Evolutionary conservation across 2,113 vertebrate species (phyloP).

Genomic region (Acanthisitta chloris): DNA sequence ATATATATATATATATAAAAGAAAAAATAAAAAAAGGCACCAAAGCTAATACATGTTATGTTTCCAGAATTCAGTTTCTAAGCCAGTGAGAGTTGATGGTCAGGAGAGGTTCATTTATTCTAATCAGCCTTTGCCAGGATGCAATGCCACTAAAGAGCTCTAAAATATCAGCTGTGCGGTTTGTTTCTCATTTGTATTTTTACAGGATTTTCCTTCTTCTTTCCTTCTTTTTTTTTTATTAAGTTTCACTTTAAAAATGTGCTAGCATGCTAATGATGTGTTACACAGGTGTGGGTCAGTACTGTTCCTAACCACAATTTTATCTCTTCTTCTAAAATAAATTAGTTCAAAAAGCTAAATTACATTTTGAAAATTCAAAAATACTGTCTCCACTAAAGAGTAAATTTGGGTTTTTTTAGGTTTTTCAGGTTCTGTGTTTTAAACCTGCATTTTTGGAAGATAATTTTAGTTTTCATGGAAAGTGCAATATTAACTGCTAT

Average conservation of each 20-base stretch:
- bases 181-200: slow-evolving; percentile 6
- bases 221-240: not conserved
- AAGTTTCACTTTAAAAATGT: not conserved
- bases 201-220: not conserved
- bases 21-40: not conserved
- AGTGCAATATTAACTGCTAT: not conserved
- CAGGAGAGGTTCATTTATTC: slow-evolving; percentile 70
- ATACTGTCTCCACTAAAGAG: not conserved
- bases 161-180: slow-evolving; percentile 61
- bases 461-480: not conserved
- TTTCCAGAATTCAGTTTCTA: slow-evolving; percentile 53
- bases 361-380: not conserved
- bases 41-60: slow-evolving; percentile 32
- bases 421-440: not conserved
- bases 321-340: not conserved
- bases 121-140: slow-evolving; percentile 24
- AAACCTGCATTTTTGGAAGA: not conserved
- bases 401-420: not conserved
- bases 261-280: not conserved
- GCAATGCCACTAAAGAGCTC: slow-evolving; percentile 55
- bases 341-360: not conserved
- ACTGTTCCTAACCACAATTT: not conserved
- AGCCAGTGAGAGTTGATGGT: slow-evolving; percentile 61
- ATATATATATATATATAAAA: not conserved
- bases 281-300: not conserved